A percentile compares a stretch with the other conserved stretches of the same genome.
These are phyloP conservation scores for Orientallactaga bullata DNA, from an alignment of 2,113 vertebrate species.

Conservation along the genomic window DNA sequence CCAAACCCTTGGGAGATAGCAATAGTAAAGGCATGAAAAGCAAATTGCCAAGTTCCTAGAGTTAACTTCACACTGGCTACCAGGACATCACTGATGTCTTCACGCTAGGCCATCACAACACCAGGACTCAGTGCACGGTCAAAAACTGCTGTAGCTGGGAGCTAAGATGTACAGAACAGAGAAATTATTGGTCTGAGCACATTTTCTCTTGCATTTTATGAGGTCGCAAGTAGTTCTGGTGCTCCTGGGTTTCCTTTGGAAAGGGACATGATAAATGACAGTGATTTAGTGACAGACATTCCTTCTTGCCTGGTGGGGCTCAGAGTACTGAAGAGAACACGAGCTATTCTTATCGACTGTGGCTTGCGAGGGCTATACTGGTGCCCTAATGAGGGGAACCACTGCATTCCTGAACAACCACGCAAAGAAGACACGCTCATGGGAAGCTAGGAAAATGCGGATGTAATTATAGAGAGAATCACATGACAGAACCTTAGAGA, in stretches of 20 bases:
- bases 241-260: conserved; percentile 62
- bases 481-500: not conserved
- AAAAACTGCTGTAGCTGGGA: not conserved
- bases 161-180: not conserved
- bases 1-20: not conserved
- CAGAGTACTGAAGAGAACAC: conserved; percentile 19
- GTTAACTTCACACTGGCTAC: not conserved
- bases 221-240: conserved; percentile 49
- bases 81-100: not conserved
- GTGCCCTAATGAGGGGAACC: not conserved
- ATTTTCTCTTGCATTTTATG: conserved; percentile 65
- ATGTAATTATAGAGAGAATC: conserved; percentile 36
- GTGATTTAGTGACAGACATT: conserved; percentile 37
- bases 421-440: conserved; percentile 6
- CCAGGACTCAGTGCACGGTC: not conserved
- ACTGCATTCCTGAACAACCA: not conserved
- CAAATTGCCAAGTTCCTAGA: not conserved
- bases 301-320: conserved; percentile 11
- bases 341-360: conserved; percentile 61
- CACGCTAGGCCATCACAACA: not conserved
- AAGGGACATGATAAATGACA: conserved; percentile 55
- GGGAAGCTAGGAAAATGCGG: conserved; percentile 48
- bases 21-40: not conserved
- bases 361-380: not conserved
- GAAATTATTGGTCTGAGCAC: conserved; percentile 64